Conservation (phyloP, 2,113 vertebrate genomes). For the Dendropsophus ebraccatus region DNA sequence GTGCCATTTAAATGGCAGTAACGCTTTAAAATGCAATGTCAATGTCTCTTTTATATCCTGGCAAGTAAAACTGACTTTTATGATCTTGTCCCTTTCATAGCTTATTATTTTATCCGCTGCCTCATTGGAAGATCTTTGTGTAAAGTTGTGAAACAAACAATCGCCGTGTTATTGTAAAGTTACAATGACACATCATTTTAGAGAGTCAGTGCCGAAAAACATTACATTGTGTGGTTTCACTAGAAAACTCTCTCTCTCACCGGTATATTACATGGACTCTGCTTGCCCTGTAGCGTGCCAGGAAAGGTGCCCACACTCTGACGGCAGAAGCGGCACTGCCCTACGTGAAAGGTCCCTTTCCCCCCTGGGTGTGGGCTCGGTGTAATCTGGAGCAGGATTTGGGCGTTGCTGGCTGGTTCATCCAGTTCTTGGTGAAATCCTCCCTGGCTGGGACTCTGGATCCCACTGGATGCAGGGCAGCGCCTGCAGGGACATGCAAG, state of each 20-base stretch:
- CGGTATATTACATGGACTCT: not conserved
- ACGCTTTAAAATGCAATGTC: not conserved
- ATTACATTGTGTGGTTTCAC: not conserved
- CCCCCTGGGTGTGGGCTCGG: constrained; percentile 53
- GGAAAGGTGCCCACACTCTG: constrained; percentile 27
- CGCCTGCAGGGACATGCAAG: constrained; percentile 52
- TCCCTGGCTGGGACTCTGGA: constrained; percentile 53
- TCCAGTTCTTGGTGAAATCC: constrained; percentile 56
- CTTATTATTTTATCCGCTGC: not conserved
- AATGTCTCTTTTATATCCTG: not conserved
- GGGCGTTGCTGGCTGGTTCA: constrained; percentile 58
- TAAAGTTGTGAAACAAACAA: constrained; percentile 30
- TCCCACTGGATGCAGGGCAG: constrained; percentile 59
- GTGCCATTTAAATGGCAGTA: no score
- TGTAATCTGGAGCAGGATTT: constrained; percentile 56
- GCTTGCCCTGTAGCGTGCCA: constrained; percentile 20
- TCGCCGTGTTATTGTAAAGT: constrained; percentile 22
- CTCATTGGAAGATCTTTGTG: not conserved
- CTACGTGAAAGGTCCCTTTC: constrained; percentile 37
- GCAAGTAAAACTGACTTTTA: not conserved
- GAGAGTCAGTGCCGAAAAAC: not conserved
- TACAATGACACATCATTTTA: constrained; percentile 13
- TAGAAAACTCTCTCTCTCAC: not conserved
- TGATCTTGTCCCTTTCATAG: constrained; percentile 3
- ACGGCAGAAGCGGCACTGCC: constrained; percentile 36